These are phyloP conservation scores for Galleria mellonella DNA, from an alignment of 1,140 invertebrate genomes.

Conservation along the genomic window DNA sequence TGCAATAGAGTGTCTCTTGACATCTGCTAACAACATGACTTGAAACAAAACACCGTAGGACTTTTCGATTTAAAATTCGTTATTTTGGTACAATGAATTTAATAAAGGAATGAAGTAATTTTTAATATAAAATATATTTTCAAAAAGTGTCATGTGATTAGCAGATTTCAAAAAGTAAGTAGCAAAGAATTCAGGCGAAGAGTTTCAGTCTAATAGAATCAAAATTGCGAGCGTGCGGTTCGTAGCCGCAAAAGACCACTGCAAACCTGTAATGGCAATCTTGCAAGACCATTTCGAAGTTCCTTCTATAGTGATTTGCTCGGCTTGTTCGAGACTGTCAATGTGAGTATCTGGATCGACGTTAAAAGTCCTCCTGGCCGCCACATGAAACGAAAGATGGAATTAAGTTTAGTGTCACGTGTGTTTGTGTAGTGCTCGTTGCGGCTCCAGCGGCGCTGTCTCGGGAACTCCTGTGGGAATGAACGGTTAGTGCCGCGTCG, in stretches of 20 bases:
- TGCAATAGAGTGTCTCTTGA: slow-evolving; percentile 50
- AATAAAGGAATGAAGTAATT: too few relatives aligned
- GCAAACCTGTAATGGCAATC: slow-evolving; percentile 97
- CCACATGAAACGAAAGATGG: slow-evolving; percentile 74
- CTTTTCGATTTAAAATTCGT: too few relatives aligned
- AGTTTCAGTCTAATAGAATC: slow-evolving; percentile 73
- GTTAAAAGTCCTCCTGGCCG: slow-evolving; percentile 93
- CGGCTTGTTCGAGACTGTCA: slow-evolving; percentile 98
- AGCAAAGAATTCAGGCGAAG: slow-evolving; percentile 62
- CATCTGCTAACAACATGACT: slow-evolving; percentile 38
- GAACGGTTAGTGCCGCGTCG: slow-evolving; percentile 40
- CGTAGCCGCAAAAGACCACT: slow-evolving; percentile 65
- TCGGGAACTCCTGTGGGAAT: slow-evolving; percentile 1
- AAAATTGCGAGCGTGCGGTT: slow-evolving; percentile 87
- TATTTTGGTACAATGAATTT: too few relatives aligned
- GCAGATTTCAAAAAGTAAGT: slow-evolving; percentile 53
- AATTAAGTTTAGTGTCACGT: slow-evolving; percentile 50
- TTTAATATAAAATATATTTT: too few relatives aligned
- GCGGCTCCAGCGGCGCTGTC: neutral
- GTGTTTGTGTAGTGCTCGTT: slow-evolving; percentile 24
- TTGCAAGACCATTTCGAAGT: slow-evolving; percentile 99
- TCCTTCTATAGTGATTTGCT: slow-evolving; percentile 98
- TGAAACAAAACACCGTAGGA: too few relatives aligned
- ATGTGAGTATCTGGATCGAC: slow-evolving; percentile 99
- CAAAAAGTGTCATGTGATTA: slow-evolving; percentile 20